Evolutionary conservation across 2,797 vertebrate species (phyloP).

Genomic region (Gorsachius magnificus): DNA sequence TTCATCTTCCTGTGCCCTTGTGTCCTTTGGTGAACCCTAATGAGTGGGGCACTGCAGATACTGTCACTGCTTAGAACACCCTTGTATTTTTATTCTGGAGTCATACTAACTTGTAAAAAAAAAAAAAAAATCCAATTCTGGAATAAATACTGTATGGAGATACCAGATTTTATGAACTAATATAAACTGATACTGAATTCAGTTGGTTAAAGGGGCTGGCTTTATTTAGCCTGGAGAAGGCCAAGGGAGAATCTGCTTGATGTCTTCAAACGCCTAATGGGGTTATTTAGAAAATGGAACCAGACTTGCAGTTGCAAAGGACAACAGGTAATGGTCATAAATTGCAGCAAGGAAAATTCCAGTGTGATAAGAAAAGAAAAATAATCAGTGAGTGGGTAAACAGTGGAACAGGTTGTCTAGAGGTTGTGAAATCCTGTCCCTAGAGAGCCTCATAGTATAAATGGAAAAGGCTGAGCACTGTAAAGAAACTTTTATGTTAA

Average conservation of each 20-base stretch:
- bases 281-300: background rate
- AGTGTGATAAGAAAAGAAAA: background rate
- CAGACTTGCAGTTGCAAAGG: background rate
- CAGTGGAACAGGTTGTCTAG: background rate
- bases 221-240: background rate
- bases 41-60: rapidly evolving
- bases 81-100: background rate
- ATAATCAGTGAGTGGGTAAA: background rate
- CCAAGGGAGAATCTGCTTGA: background rate
- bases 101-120: background rate
- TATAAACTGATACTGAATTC: too few relatives aligned
- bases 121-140: background rate
- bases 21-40: background rate
- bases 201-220: background rate
- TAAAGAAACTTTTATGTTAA: background rate
- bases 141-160: background rate
- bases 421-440: background rate
- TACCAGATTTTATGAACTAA: background rate
- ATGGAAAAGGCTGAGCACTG: background rate
- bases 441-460: background rate
- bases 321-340: background rate
- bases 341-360: background rate
- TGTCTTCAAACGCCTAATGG: background rate
- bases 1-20: background rate
- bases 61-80: background rate